Percentiles rank a stretch among this genome's conserved stretches.
Conservation (phyloP, 2,797 vertebrate species). For the Diceros bicornis region DNA sequence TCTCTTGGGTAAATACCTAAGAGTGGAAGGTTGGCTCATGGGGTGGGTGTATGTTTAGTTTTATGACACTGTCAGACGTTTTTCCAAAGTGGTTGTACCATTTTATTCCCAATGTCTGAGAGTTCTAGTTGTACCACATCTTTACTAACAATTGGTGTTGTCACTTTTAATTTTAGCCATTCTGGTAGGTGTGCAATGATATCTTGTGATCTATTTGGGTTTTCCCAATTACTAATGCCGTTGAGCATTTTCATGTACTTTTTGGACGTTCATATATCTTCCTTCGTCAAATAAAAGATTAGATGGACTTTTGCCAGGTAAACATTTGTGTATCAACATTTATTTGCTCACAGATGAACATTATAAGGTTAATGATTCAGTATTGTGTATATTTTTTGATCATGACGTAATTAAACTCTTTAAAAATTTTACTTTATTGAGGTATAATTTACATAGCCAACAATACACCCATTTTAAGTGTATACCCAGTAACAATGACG, state of each 20-base stretch:
- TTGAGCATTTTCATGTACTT: no score
- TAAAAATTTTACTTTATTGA: neutral
- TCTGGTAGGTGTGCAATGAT: neutral
- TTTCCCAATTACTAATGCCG: neutral
- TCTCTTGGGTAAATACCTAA: neutral
- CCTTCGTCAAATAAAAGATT: neutral
- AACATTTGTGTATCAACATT: neutral
- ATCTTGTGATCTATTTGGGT: neutral
- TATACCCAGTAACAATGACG: no score
- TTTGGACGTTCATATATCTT: neutral
- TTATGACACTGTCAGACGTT: neutral
- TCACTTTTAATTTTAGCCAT: neutral
- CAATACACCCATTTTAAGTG: neutral
- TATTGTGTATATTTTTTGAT: neutral
- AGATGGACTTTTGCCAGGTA: neutral
- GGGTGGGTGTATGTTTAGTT: neutral
- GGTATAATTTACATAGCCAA: neutral
- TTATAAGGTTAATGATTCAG: neutral
- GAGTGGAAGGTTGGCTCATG: no score
- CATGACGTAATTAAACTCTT: neutral
- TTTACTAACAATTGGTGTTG: neutral
- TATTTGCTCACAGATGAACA: neutral
- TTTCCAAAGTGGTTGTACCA: neutral
- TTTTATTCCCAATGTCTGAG: neutral
- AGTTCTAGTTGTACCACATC: fast-evolving